Conservation (phyloP, 2,888 invertebrate species). For the Auanema sp. region DNA sequence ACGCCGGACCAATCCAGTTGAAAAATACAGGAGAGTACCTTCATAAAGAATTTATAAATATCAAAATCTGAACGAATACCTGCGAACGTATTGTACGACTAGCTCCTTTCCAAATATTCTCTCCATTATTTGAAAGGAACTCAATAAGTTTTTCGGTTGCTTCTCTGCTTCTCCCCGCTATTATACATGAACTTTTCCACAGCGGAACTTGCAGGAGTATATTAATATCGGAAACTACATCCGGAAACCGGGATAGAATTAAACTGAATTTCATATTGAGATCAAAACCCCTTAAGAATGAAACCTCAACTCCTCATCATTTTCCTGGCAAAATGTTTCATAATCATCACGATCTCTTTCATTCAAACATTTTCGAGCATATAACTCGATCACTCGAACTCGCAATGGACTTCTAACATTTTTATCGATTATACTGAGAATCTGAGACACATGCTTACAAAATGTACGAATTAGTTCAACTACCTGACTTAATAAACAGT, state of each 20-base stretch:
- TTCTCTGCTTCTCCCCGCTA: conserved; percentile 9
- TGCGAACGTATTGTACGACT: conserved; percentile 8
- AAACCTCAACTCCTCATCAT: conserved; percentile 21
- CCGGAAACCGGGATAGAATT: conserved; percentile 15
- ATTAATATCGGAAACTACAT: conserved; percentile 13
- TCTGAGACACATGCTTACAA: conserved; percentile 13
- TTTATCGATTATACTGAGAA: conserved; percentile 11
- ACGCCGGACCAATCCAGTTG: not conserved
- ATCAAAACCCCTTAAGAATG: no score
- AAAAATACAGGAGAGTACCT: not conserved
- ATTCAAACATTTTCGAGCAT: conserved; percentile 16
- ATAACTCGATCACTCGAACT: conserved; percentile 15
- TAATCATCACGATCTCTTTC: conserved; percentile 16
- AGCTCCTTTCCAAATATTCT: conserved; percentile 24
- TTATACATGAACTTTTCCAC: conserved; percentile 17
- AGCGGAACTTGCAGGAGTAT: conserved; percentile 11
- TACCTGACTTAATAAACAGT: conserved; percentile 39
- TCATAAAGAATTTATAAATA: not conserved
- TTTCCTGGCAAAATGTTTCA: conserved; percentile 14
- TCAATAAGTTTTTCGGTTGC: conserved; percentile 15
- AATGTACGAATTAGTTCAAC: no score
- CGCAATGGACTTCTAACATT: conserved; percentile 14
- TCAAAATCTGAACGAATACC: not conserved
- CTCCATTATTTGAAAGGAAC: conserved; percentile 27
- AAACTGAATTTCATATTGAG: no score